These are phyloP conservation scores for Catagonus wagneri DNA, from an alignment of 2,113 vertebrate species.

Conservation along the genomic window DNA sequence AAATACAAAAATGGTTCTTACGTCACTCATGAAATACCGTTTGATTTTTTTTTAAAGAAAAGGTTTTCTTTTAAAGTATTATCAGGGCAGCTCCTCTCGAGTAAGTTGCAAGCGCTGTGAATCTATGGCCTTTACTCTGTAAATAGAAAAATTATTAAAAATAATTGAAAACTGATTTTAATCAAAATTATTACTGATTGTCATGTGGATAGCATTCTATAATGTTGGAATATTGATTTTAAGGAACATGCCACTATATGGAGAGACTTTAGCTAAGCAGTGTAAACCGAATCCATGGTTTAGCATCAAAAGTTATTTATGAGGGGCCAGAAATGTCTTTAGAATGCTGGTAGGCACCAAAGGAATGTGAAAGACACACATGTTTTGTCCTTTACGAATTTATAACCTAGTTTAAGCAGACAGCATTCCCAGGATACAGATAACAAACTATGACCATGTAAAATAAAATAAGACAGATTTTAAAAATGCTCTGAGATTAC, in stretches of 20 bases:
- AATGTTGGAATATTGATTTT: conserved; percentile 26
- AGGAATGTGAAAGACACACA: neutral
- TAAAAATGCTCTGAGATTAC: neutral
- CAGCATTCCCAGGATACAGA: neutral
- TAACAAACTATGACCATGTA: neutral
- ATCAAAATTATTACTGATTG: neutral
- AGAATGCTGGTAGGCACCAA: neutral
- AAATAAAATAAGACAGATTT: neutral
- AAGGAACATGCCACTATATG: neutral
- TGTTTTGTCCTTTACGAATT: neutral
- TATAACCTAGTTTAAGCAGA: neutral
- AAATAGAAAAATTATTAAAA: conserved; percentile 12
- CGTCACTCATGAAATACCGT: neutral
- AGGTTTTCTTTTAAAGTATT: neutral
- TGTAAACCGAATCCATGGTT: neutral
- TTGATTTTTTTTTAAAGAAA: neutral
- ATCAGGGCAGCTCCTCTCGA: neutral
- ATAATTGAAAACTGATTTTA: conserved; percentile 1
- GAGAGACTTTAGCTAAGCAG: neutral
- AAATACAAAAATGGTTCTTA: neutral
- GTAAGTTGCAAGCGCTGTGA: neutral
- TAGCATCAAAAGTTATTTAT: neutral
- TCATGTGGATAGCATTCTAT: neutral
- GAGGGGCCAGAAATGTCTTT: neutral
- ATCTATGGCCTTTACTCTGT: neutral